A percentile compares a stretch with the other conserved stretches of the same genome.
These are phyloP conservation scores for Maniola hyperantus DNA, from an alignment of 2,888 invertebrate species.

Conservation along the genomic window DNA sequence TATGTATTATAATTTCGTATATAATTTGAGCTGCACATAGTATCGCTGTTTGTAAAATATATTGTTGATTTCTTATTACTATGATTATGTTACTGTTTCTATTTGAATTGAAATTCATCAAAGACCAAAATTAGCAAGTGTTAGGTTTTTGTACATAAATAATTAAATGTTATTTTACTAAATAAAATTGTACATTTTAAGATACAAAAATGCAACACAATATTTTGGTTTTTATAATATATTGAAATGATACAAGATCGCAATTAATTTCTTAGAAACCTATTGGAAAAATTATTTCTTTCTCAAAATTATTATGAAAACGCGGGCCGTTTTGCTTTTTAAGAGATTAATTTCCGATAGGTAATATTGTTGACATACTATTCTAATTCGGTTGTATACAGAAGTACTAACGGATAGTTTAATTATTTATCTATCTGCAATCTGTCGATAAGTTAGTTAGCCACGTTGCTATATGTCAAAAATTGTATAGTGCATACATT, in stretches of 20 bases:
- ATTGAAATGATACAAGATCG: neutral
- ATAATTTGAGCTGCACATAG: slow-evolving; percentile 14
- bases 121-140: slow-evolving; percentile 37
- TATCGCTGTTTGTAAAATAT: slow-evolving; percentile 16
- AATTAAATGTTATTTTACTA: slow-evolving; percentile 3
- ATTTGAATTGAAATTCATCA: slow-evolving; percentile 26
- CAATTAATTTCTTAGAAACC: slow-evolving; percentile 27
- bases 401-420: neutral
- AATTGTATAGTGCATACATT: no score
- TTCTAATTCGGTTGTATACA: neutral
- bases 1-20: slow-evolving; percentile 2
- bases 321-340: slow-evolving; percentile 33
- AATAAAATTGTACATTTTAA: no score
- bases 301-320: slow-evolving; percentile 18
- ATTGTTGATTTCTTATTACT: slow-evolving; percentile 25
- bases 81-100: slow-evolving; percentile 12
- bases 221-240: neutral
- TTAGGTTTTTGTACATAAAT: slow-evolving; percentile 37
- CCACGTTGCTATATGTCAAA: no score
- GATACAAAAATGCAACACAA: neutral
- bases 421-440: no score
- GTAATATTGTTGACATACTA: neutral
- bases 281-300: slow-evolving; percentile 12
- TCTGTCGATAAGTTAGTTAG: no score
- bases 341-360: slow-evolving; percentile 19